A percentile compares a stretch with the other conserved stretches of the same genome.
Evolutionary conservation across 2,888 invertebrate genomes (phyloP).

Genomic region (Caenorhabditis sp.): DNA sequence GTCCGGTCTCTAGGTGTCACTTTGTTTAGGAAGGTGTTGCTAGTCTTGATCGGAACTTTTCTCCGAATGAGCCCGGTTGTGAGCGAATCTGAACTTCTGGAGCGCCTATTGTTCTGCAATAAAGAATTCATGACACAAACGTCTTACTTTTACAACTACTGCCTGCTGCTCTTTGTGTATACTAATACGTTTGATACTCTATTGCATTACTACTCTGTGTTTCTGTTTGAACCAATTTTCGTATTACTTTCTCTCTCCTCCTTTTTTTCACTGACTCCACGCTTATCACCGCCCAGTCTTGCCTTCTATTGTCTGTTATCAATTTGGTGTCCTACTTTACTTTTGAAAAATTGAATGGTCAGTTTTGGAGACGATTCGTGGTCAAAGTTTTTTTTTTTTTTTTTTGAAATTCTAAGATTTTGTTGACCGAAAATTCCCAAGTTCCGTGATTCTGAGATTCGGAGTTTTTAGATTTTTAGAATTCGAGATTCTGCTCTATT

Average conservation of each 20-base stretch:
- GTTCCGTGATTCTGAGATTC: too few relatives aligned
- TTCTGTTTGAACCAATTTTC: slow-evolving; percentile 40
- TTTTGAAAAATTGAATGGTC: background rate
- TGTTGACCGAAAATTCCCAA: too few relatives aligned
- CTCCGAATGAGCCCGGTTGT: too few relatives aligned
- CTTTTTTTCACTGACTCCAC: slow-evolving; percentile 22
- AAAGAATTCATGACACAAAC: background rate
- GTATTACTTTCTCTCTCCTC: slow-evolving; percentile 1
- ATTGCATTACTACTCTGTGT: slow-evolving; percentile 34
- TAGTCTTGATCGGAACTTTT: too few relatives aligned
- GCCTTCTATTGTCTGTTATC: background rate
- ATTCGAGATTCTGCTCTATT: too few relatives aligned
- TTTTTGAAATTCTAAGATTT: too few relatives aligned
- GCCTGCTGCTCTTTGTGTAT: background rate
- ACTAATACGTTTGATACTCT: slow-evolving; percentile 6
- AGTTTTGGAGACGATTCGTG: background rate
- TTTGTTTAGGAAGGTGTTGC: background rate
- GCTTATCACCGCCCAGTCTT: slow-evolving; percentile 29
- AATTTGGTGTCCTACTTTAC: background rate
- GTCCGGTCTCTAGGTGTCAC: background rate
- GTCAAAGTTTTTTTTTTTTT: too few relatives aligned
- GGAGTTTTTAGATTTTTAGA: too few relatives aligned
- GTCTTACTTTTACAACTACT: slow-evolving; percentile 1
- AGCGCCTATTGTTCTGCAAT: too few relatives aligned
- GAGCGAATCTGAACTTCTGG: too few relatives aligned